Percentiles rank a stretch among this genome's conserved stretches.
These are phyloP conservation scores for Engraulis encrasicolus DNA, from an alignment of 2,113 vertebrate species.

Conservation along the genomic window DNA sequence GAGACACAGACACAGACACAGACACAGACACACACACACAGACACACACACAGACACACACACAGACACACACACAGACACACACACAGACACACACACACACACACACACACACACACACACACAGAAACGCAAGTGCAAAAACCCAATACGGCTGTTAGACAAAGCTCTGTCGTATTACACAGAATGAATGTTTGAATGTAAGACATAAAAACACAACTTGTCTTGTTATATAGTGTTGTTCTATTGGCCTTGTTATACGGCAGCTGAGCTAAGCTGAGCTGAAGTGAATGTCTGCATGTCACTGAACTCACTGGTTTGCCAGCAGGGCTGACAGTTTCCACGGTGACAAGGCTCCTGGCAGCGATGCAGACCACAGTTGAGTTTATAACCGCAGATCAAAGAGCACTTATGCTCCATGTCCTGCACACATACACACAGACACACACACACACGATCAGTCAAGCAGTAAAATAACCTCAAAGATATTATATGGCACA, in stretches of 20 bases:
- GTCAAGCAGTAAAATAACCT: not conserved
- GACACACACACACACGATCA: not conserved
- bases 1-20: too few relatives aligned
- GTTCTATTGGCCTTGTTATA: too few relatives aligned
- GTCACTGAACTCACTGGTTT: slow-evolving; percentile 87
- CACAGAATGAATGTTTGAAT: too few relatives aligned
- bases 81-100: too few relatives aligned
- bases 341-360: slow-evolving; percentile 95
- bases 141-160: too few relatives aligned
- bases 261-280: not conserved
- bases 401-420: slow-evolving; percentile 89
- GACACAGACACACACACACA: too few relatives aligned
- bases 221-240: too few relatives aligned
- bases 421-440: slow-evolving; percentile 70
- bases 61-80: too few relatives aligned
- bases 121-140: not conserved
- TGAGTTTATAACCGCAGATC: slow-evolving; percentile 95
- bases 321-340: slow-evolving; percentile 96
- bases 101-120: not conserved
- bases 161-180: not conserved
- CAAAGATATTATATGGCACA: not conserved
- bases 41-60: too few relatives aligned
- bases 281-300: not conserved
- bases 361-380: slow-evolving; percentile 94
- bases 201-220: too few relatives aligned